Evolutionary conservation across 53 echinoderm and acorn worm species (phyloP).

Genomic region (Patiria pectinifera): DNA sequence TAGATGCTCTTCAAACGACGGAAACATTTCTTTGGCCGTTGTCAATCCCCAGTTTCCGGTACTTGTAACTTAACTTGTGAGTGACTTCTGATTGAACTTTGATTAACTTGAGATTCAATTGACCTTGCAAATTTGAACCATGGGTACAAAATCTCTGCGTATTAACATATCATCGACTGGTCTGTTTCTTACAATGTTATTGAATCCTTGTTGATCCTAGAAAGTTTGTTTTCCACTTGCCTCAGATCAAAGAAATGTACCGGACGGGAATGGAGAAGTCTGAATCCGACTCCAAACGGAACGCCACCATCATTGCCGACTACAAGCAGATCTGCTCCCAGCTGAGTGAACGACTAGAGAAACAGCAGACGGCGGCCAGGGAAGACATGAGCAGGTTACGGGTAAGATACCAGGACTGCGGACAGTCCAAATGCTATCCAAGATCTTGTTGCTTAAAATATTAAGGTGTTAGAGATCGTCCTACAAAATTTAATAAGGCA

Average conservation of each 20-base stretch:
- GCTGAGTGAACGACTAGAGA: constrained; percentile 91
- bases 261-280: constrained; percentile 84
- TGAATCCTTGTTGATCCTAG: background rate
- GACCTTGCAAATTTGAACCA: too few species aligned
- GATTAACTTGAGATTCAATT: too few species aligned
- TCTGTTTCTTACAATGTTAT: too few species aligned
- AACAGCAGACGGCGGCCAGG: constrained; percentile 81
- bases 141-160: too few species aligned
- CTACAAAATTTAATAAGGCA: too few species aligned
- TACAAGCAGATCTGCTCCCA: constrained; percentile 97
- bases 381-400: constrained; percentile 74
- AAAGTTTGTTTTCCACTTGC: background rate
- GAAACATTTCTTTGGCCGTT: too few species aligned
- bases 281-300: constrained; percentile 80
- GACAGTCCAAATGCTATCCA: background rate
- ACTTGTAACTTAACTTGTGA: too few species aligned
- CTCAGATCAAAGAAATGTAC: constrained; percentile 96
- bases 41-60: too few species aligned
- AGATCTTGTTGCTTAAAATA: background rate
- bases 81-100: too few species aligned
- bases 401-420: constrained; percentile 53
- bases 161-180: too few species aligned
- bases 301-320: constrained; percentile 86
- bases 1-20: too few species aligned
- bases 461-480: too few species aligned